These are phyloP conservation scores for Mionectes macconnelli DNA, from an alignment of 2,113 vertebrate species.

Conservation along the genomic window DNA sequence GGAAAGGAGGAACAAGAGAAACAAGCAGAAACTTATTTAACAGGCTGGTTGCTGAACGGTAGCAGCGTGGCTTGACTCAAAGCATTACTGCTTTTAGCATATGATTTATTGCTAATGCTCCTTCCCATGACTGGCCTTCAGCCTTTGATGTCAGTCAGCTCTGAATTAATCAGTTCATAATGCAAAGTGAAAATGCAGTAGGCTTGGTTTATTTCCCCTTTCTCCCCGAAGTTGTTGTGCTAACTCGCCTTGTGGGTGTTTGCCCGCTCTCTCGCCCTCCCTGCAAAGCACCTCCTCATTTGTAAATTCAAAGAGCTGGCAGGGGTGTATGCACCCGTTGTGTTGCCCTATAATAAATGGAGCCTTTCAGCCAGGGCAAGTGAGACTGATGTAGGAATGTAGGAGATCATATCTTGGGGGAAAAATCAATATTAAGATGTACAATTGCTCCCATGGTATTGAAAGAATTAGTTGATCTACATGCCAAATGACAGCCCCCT, in stretches of 20 bases:
- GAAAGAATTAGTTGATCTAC: slow-evolving; percentile 80
- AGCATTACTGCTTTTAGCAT: slow-evolving; percentile 48
- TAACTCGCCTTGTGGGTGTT: not conserved
- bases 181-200: slow-evolving; percentile 4
- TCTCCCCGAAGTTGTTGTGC: not conserved
- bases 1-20: slow-evolving; percentile 45
- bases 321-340: not conserved
- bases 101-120: slow-evolving; percentile 55
- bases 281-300: not conserved
- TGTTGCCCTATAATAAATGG: slow-evolving; percentile 48
- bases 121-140: slow-evolving; percentile 40
- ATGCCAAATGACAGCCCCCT: slow-evolving; percentile 79
- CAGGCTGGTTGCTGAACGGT: slow-evolving; percentile 21
- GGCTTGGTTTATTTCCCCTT: not conserved
- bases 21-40: slow-evolving; percentile 40
- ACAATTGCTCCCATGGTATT: slow-evolving; percentile 76
- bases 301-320: not conserved
- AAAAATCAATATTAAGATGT: slow-evolving; percentile 76
- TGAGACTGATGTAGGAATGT: slow-evolving; percentile 65
- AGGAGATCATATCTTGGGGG: slow-evolving; percentile 59
- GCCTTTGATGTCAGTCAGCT: slow-evolving; percentile 61
- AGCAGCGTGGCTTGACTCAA: slow-evolving; percentile 19
- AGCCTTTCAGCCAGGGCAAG: slow-evolving; percentile 67
- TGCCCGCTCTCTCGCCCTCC: not conserved
- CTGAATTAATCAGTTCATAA: slow-evolving; percentile 44